phyloP scores from a whole-genome alignment of 1,140 invertebrate genomes.

The Tetramorium alpestre region DNA sequence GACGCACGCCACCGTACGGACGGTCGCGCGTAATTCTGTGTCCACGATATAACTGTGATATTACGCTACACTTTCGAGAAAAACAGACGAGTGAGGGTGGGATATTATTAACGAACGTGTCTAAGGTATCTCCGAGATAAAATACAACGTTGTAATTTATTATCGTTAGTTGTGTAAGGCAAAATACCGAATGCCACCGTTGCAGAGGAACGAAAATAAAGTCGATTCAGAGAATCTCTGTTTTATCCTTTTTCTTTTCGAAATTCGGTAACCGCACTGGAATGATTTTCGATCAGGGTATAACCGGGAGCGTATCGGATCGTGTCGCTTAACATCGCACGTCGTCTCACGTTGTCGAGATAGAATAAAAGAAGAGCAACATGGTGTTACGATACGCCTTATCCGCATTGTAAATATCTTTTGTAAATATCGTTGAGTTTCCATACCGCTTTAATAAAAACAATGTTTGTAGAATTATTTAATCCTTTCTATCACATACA shows the following conservation, averaged over 20 bases:
- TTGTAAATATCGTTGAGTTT: constrained; percentile 87
- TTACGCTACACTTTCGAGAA: constrained; percentile 81
- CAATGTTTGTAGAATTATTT: constrained; percentile 85
- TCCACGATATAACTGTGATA: constrained; percentile 85
- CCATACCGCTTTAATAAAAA: constrained; percentile 87
- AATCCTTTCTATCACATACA: constrained; percentile 51
- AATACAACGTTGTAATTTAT: constrained; percentile 64
- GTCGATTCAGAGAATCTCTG: neutral
- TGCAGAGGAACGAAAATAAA: constrained; percentile 7
- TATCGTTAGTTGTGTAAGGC: constrained; percentile 38
- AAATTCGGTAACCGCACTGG: constrained; percentile 22
- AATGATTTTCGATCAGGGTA: constrained; percentile 21
- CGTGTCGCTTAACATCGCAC: constrained; percentile 20
- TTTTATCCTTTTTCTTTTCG: constrained; percentile 12
- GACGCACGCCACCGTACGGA: neutral
- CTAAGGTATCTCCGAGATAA: constrained; percentile 35
- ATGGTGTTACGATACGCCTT: constrained; percentile 64
- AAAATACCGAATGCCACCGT: neutral
- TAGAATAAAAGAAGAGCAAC: constrained; percentile 19
- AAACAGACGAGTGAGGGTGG: constrained; percentile 27
- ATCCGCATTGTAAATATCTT: constrained; percentile 82
- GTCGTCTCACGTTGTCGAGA: constrained; percentile 17
- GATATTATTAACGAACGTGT: constrained; percentile 49
- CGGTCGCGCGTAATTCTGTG: constrained; percentile 73
- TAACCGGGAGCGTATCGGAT: constrained; percentile 20